Conservation (phyloP, 2,797 vertebrate species). For the Scolopax rusticola region DNA sequence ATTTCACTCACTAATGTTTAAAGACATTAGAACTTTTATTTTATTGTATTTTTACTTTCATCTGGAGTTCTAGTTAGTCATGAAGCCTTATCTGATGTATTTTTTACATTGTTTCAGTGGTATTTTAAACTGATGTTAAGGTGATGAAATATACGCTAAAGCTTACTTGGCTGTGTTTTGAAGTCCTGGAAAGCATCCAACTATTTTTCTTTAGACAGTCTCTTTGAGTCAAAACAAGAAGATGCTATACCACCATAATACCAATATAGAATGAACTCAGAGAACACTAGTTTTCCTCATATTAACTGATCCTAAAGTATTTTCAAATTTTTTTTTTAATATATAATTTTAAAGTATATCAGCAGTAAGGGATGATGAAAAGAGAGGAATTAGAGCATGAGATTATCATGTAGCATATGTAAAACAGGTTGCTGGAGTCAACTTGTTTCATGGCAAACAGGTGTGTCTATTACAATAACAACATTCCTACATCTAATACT, state of each 20-base stretch:
- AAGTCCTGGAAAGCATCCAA: constrained; percentile 63
- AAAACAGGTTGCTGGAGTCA: background rate
- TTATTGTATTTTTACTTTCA: background rate
- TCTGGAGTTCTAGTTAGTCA: constrained; percentile 42
- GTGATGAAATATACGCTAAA: constrained; percentile 69
- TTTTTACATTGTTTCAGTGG: constrained; percentile 72
- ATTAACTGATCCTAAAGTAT: background rate
- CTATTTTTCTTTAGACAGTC: constrained; percentile 53
- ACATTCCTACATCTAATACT: background rate
- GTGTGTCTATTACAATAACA: background rate
- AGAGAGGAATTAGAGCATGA: background rate
- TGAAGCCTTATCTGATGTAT: constrained; percentile 43
- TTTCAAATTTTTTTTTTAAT: background rate
- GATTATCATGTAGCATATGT: background rate
- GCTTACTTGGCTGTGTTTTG: constrained; percentile 56
- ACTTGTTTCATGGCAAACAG: background rate
- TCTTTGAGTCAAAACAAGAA: constrained; percentile 47
- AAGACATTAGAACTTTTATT: background rate
- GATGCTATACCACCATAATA: background rate
- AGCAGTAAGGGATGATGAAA: background rate
- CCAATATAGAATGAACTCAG: background rate
- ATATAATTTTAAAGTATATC: background rate
- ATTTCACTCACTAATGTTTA: constrained; percentile 25
- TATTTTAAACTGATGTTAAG: constrained; percentile 72
- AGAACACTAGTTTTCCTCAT: constrained; percentile 17